phyloP scores from a whole-genome alignment of 2,888 invertebrate species.

The Drosophila koepferae region DNA sequence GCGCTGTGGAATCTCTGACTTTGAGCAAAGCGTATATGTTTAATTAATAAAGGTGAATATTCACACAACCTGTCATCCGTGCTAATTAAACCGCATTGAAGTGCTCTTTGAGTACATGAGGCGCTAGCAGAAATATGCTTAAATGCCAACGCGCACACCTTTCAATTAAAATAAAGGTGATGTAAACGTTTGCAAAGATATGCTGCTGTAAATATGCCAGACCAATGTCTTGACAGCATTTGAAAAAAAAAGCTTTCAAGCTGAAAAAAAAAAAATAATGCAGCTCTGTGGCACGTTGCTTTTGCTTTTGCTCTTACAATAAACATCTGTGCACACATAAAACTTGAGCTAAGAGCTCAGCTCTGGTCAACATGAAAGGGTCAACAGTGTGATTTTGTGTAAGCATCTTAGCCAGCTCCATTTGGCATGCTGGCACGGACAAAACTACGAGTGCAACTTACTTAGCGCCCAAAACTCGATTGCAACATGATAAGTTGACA shows the following conservation, averaged over 20 bases:
- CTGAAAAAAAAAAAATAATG: not conserved
- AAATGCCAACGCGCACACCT: not conserved
- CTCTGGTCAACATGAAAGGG: slow-evolving; percentile 59
- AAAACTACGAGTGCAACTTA: slow-evolving; percentile 44
- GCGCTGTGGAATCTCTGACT: not conserved
- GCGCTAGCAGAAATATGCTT: not conserved
- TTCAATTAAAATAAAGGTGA: slow-evolving; percentile 1
- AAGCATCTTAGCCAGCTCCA: slow-evolving; percentile 31
- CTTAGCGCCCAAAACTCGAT: slow-evolving; percentile 60
- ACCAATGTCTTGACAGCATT: not conserved
- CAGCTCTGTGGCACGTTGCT: not conserved
- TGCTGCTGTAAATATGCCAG: not conserved
- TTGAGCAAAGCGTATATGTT: slow-evolving; percentile 16
- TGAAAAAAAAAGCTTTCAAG: not conserved
- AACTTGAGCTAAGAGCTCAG: slow-evolving; percentile 42
- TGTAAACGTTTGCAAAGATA: not conserved
- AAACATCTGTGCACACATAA: slow-evolving; percentile 65
- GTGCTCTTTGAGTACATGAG: not conserved
- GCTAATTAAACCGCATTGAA: slow-evolving; percentile 58
- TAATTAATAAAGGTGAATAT: slow-evolving; percentile 24
- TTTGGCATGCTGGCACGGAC: slow-evolving; percentile 39
- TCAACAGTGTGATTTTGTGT: slow-evolving; percentile 58
- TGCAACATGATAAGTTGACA: slow-evolving; percentile 66
- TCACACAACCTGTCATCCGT: slow-evolving; percentile 29
- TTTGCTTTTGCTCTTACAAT: slow-evolving; percentile 12